These are phyloP conservation scores for Poeciliopsis paucimaculata DNA, from an alignment of 2,797 vertebrate species.

Conservation along the genomic window DNA sequence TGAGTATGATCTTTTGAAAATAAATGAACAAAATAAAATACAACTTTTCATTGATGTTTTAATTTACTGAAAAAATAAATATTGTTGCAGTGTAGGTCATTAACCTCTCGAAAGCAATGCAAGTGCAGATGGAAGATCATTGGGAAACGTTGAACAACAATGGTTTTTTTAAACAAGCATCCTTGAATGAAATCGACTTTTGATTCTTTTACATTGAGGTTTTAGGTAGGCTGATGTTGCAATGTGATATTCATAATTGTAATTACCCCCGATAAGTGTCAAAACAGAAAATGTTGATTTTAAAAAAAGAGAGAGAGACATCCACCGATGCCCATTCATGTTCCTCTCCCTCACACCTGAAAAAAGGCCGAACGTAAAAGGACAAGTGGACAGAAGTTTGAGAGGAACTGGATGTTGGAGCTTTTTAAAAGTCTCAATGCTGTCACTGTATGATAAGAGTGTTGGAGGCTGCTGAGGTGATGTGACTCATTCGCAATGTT, in stretches of 20 bases:
- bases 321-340: constrained; percentile 26
- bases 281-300: background rate
- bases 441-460: constrained; percentile 62
- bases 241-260: background rate
- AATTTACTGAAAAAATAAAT: no score
- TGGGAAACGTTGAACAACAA: no score
- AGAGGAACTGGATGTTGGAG: constrained; percentile 27
- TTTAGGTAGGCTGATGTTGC: background rate
- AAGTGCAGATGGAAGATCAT: background rate
- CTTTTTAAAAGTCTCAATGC: constrained; percentile 49
- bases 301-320: no score
- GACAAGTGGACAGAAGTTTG: constrained; percentile 22
- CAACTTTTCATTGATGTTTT: no score
- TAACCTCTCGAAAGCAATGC: background rate
- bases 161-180: no score
- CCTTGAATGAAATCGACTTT: background rate
- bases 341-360: constrained; percentile 26
- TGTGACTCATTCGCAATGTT: constrained; percentile 39
- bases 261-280: background rate
- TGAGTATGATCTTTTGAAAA: background rate
- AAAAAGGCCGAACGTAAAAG: constrained; percentile 33
- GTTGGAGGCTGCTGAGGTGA: constrained; percentile 53
- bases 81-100: background rate
- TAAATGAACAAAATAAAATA: no score
- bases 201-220: background rate